Evolutionary conservation across 2,113 vertebrate species (phyloP), one percentile per base, ranked within the genome.

Genomic region (Ammodytes marinus): DNA sequence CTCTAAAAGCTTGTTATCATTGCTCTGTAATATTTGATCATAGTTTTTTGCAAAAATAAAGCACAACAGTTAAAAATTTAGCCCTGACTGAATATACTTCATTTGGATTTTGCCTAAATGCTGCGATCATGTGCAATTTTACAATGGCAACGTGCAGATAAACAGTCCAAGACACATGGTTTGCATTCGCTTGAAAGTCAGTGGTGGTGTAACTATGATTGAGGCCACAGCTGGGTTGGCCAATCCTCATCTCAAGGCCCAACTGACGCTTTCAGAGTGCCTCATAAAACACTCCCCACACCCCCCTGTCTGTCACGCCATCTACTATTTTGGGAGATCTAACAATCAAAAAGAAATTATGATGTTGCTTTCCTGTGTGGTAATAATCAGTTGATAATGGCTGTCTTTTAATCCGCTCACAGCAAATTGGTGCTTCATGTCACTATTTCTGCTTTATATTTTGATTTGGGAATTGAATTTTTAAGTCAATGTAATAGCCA

Each of bases 301-400:
- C 59, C 8, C 47, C 8, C 3, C 54, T 35, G 46, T 35, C 37
- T 49, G 15, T 39, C 12, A 35, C 35, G 0, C 19, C 17, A 19
- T 66, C 17, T 64, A 67, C 86, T 84, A 82, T 89, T 87, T 73
- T 66, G 15, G 53, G 82, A 77, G 27, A 68, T 60, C 27, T 5
- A 53, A 69, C 74, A 87, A 82, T 84, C 73, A 74, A 19, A 85
- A 63, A 42, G 9, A 79, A 88, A 63, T 76, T 2, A 80, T 60
- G 50, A 45, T 58, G 61, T 69, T 70, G 45, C 45, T 75, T 69
- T 67, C 40, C 43, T 68, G n/a, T 80, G 79, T 17, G 60, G 45
- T 65, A 63, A 58, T 46, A 74, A 79, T 52, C 50, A 65, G 57
- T 15, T 19, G 19, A 42, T 65, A 82, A 90, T 77, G 39, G 57